Conservation (phyloP, 92 coral and sea anemone species). For the Palythoa grandiflora region DNA sequence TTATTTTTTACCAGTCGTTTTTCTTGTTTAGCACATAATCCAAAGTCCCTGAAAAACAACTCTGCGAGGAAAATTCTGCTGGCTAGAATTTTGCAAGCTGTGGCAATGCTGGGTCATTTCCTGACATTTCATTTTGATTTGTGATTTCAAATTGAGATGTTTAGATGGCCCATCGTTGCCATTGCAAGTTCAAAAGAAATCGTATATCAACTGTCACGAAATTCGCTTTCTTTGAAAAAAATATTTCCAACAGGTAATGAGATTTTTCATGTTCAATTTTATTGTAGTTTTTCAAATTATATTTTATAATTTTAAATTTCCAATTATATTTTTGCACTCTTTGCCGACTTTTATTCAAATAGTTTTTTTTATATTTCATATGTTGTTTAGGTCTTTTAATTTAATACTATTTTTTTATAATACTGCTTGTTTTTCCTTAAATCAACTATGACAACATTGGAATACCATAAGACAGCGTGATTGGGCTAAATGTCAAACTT, state of each 20-base stretch:
- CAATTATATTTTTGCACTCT: not conserved
- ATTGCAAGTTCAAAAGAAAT: constrained; percentile 4
- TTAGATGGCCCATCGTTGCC: constrained; percentile 8
- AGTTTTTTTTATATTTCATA: not conserved
- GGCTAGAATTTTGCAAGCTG: not conserved
- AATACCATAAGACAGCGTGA: not conserved
- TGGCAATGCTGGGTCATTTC: not conserved
- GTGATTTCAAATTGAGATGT: not conserved
- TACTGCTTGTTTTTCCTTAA: constrained; percentile 14
- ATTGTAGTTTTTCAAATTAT: not conserved
- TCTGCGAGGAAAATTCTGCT: not conserved
- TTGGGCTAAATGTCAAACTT: too few relatives aligned
- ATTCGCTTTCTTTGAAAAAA: not conserved
- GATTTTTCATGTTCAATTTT: constrained; percentile 1
- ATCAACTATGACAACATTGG: constrained; percentile 16
- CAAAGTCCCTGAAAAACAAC: not conserved
- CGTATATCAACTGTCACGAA: not conserved
- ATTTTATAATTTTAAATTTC: not conserved
- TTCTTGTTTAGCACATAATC: not conserved
- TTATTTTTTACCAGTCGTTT: too few relatives aligned
- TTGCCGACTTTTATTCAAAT: not conserved
- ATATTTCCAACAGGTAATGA: constrained; percentile 7
- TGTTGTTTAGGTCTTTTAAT: constrained; percentile 29
- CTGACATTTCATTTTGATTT: not conserved
- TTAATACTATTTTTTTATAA: constrained; percentile 17